A percentile compares a stretch with the other conserved stretches of the same genome.
These are phyloP conservation scores for Heliconius melpomene DNA, from an alignment of 1,140 invertebrate species.

Conservation along the genomic window DNA sequence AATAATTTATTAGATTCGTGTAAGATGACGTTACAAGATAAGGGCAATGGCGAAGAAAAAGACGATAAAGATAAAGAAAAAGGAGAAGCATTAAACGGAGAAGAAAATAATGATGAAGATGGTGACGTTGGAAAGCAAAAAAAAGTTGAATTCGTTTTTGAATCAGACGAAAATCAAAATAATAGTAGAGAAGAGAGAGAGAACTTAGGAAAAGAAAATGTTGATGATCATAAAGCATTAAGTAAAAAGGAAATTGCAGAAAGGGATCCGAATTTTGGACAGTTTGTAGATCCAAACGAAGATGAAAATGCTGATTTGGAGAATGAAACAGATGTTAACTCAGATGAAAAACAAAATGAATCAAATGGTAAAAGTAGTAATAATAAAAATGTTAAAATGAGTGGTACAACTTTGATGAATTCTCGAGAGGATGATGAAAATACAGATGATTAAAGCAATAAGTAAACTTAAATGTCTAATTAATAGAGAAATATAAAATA, in stretches of 20 bases:
- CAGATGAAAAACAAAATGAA: background rate
- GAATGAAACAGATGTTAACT: background rate
- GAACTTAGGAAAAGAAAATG: background rate
- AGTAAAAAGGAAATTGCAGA: background rate
- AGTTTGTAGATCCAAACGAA: background rate
- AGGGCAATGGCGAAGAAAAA: background rate
- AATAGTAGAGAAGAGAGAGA: background rate
- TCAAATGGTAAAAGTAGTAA: background rate
- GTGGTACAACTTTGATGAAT: background rate
- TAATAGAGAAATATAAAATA: background rate
- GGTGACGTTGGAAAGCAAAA: background rate
- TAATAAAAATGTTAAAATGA: background rate
- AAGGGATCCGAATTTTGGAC: background rate
- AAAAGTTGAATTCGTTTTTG: background rate
- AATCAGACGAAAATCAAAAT: no score
- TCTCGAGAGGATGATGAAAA: background rate
- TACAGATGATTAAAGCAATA: background rate
- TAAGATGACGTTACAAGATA: constrained; percentile 41
- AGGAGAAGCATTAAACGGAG: background rate
- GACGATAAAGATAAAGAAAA: background rate
- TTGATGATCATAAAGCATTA: background rate
- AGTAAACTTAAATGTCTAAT: background rate
- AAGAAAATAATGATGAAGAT: background rate
- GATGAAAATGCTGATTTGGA: background rate
- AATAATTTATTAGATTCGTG: constrained; percentile 52